A percentile compares a stretch with the other conserved stretches of the same genome.
Conservation (phyloP, 2,888 invertebrate species). For the Drosophila imparisetae region DNA sequence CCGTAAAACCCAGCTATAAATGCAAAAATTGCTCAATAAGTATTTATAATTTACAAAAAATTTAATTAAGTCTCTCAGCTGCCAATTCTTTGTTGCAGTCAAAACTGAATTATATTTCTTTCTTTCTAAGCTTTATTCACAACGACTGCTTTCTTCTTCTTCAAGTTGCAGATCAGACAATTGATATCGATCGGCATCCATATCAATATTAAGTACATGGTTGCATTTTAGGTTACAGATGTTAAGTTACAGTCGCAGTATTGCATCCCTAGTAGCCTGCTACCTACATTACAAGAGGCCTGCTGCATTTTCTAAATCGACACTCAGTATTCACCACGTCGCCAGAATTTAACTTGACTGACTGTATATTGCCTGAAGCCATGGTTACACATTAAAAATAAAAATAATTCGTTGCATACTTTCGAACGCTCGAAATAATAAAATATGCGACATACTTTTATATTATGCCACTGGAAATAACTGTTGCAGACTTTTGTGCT, state of each 20-base stretch:
- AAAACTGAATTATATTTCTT: no score
- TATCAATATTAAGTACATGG: no score
- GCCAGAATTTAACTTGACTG: neutral
- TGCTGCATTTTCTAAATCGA: no score
- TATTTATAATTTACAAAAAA: neutral
- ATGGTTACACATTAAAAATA: neutral
- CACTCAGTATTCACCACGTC: neutral
- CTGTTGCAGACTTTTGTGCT: neutral
- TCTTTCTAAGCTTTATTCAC: no score
- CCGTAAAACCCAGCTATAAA: constrained; percentile 88
- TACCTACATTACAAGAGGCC: no score
- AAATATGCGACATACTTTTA: neutral
- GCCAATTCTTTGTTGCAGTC: neutral
- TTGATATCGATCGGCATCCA: no score
- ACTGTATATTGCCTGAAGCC: neutral
- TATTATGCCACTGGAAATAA: neutral
- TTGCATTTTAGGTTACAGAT: no score
- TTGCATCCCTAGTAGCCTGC: no score
- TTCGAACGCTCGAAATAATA: neutral
- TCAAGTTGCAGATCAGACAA: no score
- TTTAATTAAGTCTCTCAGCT: neutral
- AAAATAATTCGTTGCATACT: neutral
- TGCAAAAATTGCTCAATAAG: neutral
- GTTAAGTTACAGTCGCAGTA: no score
- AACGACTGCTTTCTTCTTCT: no score